phyloP scores from a whole-genome alignment of 2,797 vertebrate genomes.

The Naso thynnoides region DNA sequence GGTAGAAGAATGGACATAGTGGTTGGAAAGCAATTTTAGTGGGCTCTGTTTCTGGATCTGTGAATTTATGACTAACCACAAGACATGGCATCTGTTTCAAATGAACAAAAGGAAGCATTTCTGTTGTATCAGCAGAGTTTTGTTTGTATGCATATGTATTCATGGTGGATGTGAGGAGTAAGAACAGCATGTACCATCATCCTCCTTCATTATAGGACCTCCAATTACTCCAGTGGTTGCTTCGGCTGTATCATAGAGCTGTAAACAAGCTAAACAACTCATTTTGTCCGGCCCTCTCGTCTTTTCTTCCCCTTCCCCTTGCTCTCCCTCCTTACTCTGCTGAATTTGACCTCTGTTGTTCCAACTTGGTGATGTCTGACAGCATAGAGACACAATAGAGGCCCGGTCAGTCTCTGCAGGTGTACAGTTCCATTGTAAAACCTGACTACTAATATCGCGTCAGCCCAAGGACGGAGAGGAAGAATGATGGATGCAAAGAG shows the following conservation, averaged over 20 bases:
- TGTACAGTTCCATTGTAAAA: constrained; percentile 75
- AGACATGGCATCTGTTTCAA: constrained; percentile 25
- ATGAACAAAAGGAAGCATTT: constrained; percentile 12
- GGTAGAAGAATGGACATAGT: background rate
- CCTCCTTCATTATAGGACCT: constrained; percentile 7
- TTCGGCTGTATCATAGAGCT: constrained; percentile 3
- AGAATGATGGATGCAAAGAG: constrained; percentile 16
- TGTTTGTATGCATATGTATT: constrained; percentile 1
- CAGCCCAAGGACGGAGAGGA: constrained; percentile 37
- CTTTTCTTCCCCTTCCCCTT: constrained; percentile 2
- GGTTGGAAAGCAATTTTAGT: background rate
- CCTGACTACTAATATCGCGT: constrained; percentile 47
- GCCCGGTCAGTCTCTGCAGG: constrained; percentile 46
- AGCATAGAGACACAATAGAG: constrained; percentile 53
- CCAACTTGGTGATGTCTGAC: constrained; percentile 25
- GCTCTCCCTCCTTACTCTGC: background rate
- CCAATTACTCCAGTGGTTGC: constrained; percentile 12
- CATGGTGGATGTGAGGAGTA: background rate
- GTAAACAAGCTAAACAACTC: constrained; percentile 16
- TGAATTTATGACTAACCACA: constrained; percentile 4
- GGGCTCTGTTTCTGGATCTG: background rate
- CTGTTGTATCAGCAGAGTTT: constrained; percentile 3
- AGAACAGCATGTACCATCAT: background rate
- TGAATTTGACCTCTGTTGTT: constrained; percentile 34
- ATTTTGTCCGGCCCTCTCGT: background rate